Conservation (phyloP, 2,888 invertebrate species). For the Drosophila acutilabella region DNA sequence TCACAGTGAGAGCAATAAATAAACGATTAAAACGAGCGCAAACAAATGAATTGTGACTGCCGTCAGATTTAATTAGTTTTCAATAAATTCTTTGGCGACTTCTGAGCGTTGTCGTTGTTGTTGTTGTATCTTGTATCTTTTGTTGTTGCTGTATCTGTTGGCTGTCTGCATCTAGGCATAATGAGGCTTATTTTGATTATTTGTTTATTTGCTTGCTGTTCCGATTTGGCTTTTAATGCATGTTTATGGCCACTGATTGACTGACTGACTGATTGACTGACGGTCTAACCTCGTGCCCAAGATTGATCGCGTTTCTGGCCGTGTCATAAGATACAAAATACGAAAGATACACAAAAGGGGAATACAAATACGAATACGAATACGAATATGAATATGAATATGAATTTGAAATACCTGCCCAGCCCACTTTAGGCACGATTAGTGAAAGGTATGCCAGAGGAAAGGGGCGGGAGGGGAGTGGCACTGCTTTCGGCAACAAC, state of each 20-base stretch:
- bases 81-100: conserved; percentile 58
- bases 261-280: conserved; percentile 45
- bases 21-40: conserved; percentile 66
- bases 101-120: conserved; percentile 25
- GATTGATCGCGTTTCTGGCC: conserved; percentile 56
- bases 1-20: conserved; percentile 55
- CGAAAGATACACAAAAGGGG: conserved; percentile 28
- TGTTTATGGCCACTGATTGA: conserved; percentile 61
- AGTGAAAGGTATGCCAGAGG: neutral
- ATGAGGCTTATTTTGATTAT: conserved; percentile 78
- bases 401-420: conserved; percentile 59
- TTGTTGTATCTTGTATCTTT: conserved; percentile 21
- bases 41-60: conserved; percentile 69
- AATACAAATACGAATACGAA: conserved; percentile 28
- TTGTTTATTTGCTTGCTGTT: conserved; percentile 63
- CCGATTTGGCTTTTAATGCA: conserved; percentile 64
- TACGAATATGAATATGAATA: conserved; percentile 33
- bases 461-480: neutral
- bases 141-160: conserved; percentile 22
- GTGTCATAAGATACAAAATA: conserved; percentile 34
- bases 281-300: conserved; percentile 51
- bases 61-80: conserved; percentile 79
- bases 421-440: conserved; percentile 51
- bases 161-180: conserved; percentile 61
- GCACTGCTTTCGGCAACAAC: neutral